These are phyloP conservation scores for Netelia virgata DNA, from an alignment of 2,888 invertebrate species.

Conservation along the genomic window DNA sequence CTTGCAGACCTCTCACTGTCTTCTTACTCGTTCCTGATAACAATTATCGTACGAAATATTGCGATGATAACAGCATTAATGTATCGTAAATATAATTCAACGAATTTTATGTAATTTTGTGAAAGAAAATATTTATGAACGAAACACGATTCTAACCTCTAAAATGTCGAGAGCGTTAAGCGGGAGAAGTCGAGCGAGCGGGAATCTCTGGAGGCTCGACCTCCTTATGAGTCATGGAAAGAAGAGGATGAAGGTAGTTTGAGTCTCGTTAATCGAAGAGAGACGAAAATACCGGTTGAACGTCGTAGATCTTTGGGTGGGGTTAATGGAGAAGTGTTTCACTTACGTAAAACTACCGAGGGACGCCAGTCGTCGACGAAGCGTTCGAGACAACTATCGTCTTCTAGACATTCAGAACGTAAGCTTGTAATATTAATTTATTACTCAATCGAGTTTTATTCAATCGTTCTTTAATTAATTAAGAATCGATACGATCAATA, in stretches of 20 bases:
- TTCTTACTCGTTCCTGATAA: neutral
- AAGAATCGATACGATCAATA: no score
- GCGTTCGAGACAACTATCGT: slow-evolving; percentile 8
- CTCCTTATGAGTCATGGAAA: slow-evolving; percentile 3
- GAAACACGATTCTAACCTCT: neutral
- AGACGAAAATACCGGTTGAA: slow-evolving; percentile 13
- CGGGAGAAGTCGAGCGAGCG: neutral
- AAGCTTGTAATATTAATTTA: neutral
- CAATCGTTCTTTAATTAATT: no score
- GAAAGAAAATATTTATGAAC: neutral
- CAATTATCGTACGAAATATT: neutral
- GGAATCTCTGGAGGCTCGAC: neutral
- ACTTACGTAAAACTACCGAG: neutral
- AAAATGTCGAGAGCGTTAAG: neutral
- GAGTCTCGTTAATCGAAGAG: slow-evolving; percentile 7
- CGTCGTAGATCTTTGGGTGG: neutral
- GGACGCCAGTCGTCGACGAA: slow-evolving; percentile 40
- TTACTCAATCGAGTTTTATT: neutral
- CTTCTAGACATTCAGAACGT: neutral
- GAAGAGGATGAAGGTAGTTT: neutral
- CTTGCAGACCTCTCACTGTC: neutral
- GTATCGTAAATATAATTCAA: neutral
- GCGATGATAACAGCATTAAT: neutral
- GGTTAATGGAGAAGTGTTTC: slow-evolving; percentile 22
- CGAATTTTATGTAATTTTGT: neutral